Base-by-base conservation (phyloP, 2,888 invertebrate genomes). In the Lottia gigantea region DNA sequence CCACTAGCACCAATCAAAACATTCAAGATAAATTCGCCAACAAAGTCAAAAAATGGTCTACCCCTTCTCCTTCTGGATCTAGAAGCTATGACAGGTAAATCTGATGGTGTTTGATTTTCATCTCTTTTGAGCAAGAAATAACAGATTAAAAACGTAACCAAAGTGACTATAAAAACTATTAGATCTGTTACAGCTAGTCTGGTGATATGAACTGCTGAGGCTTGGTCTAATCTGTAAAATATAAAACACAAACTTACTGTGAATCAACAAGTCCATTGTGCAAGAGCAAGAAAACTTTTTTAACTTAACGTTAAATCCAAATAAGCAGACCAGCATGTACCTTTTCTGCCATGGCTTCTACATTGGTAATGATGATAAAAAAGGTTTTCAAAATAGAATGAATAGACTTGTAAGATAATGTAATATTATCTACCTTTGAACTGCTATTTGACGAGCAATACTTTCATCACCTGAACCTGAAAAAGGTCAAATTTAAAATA, bases 1-100 rank as follows among this genome's bases (percentile, higher is more conserved):
- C 94, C 94, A 12, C 84, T 80, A n/a, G 80, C 79, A 40, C 82
- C 85, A 66, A 87, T 73, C 15, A 87, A 77, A 47, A 86, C 49
- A 0, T 82, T 79, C 15, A 83, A 74, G 7, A 84, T 55, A 26
- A 82, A 79, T 66, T 85, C 78, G 46, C 86, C 83, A 7, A 85
- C 62, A 55, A 82, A 80, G n/a, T 78, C 74, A 15, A 82, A 47
- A 64, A 82, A 64, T 23, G 73, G 70, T 12, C 74, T 75, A 3
- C 82, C 70, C 46, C 76, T 70, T 15, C 71, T 68, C 61, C 73
- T 68, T 25, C 77, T 72, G 15, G 76, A 74, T 23, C 68, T 66
- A 63, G 69, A 74, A 4, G 77, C 70, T 4, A 66, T 40, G 8
- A 76, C 67, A 25, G 72, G 62, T 61, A 67, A 73, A 47, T 64